Conservation (phyloP, 2,113 vertebrate species). For the Crypturellus undulatus region DNA sequence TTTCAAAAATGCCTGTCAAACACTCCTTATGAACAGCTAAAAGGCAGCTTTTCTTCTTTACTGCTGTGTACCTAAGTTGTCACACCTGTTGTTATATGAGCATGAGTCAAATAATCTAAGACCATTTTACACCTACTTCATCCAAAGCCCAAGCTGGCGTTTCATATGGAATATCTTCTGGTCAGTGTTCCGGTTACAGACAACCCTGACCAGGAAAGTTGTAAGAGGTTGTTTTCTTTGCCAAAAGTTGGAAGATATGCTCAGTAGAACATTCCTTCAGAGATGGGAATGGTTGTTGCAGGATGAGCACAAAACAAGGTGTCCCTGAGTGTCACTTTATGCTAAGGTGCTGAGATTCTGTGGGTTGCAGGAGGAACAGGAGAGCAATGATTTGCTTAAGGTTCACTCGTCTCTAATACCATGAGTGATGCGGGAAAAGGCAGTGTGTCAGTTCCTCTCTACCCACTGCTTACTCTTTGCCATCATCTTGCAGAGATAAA, state of each 20-base stretch:
- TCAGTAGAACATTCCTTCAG: not conserved
- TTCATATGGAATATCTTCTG: not conserved
- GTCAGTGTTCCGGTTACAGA: not conserved
- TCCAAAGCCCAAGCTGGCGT: not conserved
- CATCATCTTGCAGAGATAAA: rapidly evolving
- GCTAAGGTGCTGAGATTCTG: not conserved
- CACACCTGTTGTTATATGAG: not conserved
- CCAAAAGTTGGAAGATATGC: not conserved
- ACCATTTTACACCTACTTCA: not conserved
- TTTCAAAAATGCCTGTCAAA: not conserved
- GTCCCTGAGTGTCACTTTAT: not conserved
- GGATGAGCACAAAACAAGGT: not conserved
- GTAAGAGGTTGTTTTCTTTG: not conserved
- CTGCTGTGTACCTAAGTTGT: not conserved
- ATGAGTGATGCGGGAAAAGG: not conserved
- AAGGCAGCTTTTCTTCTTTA: not conserved
- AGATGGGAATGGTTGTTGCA: not conserved
- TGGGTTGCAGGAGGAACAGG: not conserved
- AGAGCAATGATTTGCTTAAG: not conserved
- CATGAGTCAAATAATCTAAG: not conserved
- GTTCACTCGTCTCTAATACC: not conserved
- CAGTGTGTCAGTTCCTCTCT: not conserved
- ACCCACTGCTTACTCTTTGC: not conserved
- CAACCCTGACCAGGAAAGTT: not conserved
- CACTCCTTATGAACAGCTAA: not conserved